Evolutionary conservation across 1,140 invertebrate genomes (phyloP).

Genomic region (Episyrphus balteatus): DNA sequence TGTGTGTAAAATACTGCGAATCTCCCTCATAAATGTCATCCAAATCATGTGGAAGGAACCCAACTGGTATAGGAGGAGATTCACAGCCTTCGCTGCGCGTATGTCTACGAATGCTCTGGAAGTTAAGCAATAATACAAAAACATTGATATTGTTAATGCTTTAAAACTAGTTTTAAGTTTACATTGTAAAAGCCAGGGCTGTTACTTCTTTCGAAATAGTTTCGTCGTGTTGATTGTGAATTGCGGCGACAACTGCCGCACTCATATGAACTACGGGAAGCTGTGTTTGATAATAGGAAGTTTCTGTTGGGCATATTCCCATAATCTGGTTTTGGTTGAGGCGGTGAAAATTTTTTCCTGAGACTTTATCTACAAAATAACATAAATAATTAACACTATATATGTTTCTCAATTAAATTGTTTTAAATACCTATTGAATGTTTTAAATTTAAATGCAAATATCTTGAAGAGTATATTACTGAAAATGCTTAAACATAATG

Average conservation of each 20-base stretch:
- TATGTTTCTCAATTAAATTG: too few relatives aligned
- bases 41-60: constrained; percentile 35
- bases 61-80: constrained; percentile 19
- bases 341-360: constrained; percentile 15
- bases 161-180: constrained; percentile 14
- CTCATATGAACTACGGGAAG: constrained; percentile 18
- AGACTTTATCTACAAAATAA: not conserved
- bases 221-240: constrained; percentile 26
- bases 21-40: constrained; percentile 34
- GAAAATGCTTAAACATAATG: too few relatives aligned
- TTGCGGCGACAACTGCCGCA: constrained; percentile 29
- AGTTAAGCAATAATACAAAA: too few relatives aligned
- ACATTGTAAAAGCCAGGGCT: constrained; percentile 32
- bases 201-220: constrained; percentile 29
- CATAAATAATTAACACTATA: too few relatives aligned
- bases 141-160: too few relatives aligned
- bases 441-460: too few relatives aligned
- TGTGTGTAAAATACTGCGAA: constrained; percentile 37
- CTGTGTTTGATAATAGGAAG: not conserved
- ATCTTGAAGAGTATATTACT: too few relatives aligned
- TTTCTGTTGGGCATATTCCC: not conserved
- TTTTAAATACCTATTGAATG: too few relatives aligned
- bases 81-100: constrained; percentile 18
- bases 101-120: constrained; percentile 25
- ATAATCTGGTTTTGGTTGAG: constrained; percentile 29